These are phyloP conservation scores for Cynocephalus volans DNA, from an alignment of 2,113 vertebrate species.

Conservation along the genomic window DNA sequence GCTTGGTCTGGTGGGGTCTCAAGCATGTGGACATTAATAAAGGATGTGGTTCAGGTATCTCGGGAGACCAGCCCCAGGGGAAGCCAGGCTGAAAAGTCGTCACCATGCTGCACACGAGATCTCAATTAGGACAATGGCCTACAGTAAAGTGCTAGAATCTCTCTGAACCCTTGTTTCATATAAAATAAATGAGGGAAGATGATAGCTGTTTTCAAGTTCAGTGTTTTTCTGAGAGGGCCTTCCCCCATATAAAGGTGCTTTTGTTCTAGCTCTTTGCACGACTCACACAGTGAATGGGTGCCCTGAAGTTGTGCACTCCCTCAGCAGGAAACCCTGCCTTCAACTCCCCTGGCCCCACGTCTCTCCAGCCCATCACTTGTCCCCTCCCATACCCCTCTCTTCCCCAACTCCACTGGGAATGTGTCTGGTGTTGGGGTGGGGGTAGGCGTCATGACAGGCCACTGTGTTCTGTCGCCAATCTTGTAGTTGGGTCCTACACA, in stretches of 20 bases:
- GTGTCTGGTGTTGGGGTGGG: rapidly evolving
- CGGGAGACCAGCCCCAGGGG: not conserved
- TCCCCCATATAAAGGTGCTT: constrained; percentile 77
- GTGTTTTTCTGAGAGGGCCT: constrained; percentile 72
- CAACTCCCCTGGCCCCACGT: too few species aligned
- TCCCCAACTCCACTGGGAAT: not conserved
- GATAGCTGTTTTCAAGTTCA: constrained; percentile 78
- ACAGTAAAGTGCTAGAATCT: constrained; percentile 63
- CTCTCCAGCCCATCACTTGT: not conserved
- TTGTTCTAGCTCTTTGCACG: not conserved
- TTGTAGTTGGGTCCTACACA: not conserved
- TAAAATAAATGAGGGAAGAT: constrained; percentile 76
- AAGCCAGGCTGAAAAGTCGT: not conserved
- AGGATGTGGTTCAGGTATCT: not conserved
- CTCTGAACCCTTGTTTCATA: constrained; percentile 66
- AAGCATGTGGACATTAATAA: not conserved
- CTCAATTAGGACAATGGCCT: not conserved
- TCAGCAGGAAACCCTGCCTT: not conserved
- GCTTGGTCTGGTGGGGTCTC: not conserved
- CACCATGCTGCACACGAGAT: rapidly evolving
- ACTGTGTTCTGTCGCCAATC: not conserved
- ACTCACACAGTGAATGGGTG: not conserved
- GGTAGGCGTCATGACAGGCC: rapidly evolving
- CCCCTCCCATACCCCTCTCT: not conserved
- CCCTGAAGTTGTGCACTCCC: rapidly evolving